A percentile compares a stretch with the other conserved stretches of the same genome.
These are phyloP conservation scores for Odontophorus gujanensis DNA, from an alignment of 2,113 vertebrate genomes.

Conservation along the genomic window DNA sequence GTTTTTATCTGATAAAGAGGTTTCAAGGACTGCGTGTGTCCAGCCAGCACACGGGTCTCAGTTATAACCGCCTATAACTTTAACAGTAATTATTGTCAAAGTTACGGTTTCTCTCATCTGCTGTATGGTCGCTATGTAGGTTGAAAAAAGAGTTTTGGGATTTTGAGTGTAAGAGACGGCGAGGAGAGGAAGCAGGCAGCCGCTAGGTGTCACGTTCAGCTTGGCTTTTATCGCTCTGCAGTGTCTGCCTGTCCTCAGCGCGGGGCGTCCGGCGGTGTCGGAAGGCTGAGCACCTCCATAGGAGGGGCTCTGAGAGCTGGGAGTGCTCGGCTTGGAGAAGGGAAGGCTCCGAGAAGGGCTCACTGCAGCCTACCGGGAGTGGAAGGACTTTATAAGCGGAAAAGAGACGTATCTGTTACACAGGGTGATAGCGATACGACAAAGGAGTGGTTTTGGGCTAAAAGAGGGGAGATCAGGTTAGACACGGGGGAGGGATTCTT, in stretches of 20 bases:
- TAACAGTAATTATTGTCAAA: neutral
- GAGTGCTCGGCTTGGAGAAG: no score
- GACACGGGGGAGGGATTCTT: neutral
- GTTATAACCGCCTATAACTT: neutral
- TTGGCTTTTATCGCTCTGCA: neutral
- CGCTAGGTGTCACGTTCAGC: slow-evolving; percentile 44
- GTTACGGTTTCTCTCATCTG: neutral
- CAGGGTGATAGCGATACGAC: neutral
- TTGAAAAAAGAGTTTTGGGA: neutral
- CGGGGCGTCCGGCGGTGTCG: no score
- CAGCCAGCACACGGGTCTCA: neutral
- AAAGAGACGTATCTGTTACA: neutral
- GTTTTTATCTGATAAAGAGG: neutral
- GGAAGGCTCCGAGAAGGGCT: neutral
- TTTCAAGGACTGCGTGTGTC: neutral
- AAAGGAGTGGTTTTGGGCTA: neutral
- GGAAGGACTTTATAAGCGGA: no score
- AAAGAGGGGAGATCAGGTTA: neutral
- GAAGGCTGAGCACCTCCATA: no score
- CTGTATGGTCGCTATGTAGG: neutral
- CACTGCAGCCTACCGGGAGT: neutral
- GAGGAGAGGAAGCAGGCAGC: neutral
- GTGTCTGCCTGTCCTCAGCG: neutral
- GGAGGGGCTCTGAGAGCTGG: neutral
- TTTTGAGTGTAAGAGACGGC: neutral